Percentiles rank a stretch among this genome's conserved stretches.
phyloP scores from a whole-genome alignment of 2,888 invertebrate genomes.

The Prionchulus punctatus region DNA sequence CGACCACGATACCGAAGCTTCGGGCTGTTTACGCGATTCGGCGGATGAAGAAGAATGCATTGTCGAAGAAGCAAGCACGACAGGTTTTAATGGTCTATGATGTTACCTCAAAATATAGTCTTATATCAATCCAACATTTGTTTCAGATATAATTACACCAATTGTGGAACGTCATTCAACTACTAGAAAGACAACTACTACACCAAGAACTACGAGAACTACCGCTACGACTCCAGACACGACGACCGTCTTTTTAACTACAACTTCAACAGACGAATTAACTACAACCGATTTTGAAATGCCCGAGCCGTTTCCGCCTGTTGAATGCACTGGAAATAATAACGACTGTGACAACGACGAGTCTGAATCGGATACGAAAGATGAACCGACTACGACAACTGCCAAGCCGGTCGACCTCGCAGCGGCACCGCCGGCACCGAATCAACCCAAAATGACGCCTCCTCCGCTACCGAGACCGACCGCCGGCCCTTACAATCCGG shows the following conservation, averaged over 20 bases:
- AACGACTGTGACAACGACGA: not conserved
- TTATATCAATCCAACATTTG: too few species aligned
- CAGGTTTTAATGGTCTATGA: not conserved
- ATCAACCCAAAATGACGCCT: not conserved
- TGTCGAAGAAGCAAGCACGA: not conserved
- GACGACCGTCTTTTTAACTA: too few species aligned
- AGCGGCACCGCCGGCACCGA: not conserved
- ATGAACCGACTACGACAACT: not conserved
- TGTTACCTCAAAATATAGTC: too few species aligned
- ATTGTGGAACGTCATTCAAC: too few species aligned
- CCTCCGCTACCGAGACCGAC: slow-evolving; percentile 10
- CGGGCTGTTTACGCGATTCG: not conserved
- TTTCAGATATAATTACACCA: too few species aligned
- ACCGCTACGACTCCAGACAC: too few species aligned
- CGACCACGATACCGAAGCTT: not conserved
- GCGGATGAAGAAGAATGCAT: not conserved
- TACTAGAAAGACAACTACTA: too few species aligned
- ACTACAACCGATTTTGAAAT: too few species aligned
- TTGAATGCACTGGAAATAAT: too few species aligned
- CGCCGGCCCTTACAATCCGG: slow-evolving; percentile 15
- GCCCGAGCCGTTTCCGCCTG: too few species aligned
- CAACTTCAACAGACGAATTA: too few species aligned
- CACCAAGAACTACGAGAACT: too few species aligned
- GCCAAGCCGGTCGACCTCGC: not conserved
- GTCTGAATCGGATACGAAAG: not conserved